Conservation (phyloP, 2,113 vertebrate genomes). For the Eubucco bourcierii region DNA sequence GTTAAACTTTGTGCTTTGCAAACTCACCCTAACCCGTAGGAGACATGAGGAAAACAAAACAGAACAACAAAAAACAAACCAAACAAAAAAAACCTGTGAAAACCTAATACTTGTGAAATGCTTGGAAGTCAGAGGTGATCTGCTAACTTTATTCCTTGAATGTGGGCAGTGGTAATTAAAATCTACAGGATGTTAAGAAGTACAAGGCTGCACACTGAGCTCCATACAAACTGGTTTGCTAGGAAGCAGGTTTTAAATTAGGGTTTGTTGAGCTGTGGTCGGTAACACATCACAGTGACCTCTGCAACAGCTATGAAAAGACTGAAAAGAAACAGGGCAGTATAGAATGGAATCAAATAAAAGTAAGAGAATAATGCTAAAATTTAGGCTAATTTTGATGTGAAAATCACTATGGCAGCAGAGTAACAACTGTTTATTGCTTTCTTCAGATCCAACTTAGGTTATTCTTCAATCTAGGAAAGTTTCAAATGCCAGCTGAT, state of each 20-base stretch:
- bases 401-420: background rate
- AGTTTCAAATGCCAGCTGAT: background rate
- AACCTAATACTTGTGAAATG: background rate
- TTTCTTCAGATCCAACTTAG: background rate
- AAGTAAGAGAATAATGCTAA: background rate
- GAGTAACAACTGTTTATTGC: background rate
- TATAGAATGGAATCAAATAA: background rate
- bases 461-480: background rate
- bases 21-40: background rate
- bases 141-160: background rate
- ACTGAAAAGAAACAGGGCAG: background rate
- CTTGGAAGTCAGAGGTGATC: background rate
- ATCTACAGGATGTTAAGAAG: background rate
- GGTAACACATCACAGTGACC: background rate
- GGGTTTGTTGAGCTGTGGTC: background rate
- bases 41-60: background rate
- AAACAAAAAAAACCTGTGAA: background rate
- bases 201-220: background rate
- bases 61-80: too few species aligned
- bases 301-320: background rate
- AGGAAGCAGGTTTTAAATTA: background rate
- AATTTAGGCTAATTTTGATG: background rate
- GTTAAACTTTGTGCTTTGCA: background rate
- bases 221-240: background rate
- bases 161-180: background rate